Percentiles rank a stretch among this genome's conserved stretches.
phyloP scores from a whole-genome alignment of 2,888 invertebrate genomes.

The Stomorhina lunata region DNA sequence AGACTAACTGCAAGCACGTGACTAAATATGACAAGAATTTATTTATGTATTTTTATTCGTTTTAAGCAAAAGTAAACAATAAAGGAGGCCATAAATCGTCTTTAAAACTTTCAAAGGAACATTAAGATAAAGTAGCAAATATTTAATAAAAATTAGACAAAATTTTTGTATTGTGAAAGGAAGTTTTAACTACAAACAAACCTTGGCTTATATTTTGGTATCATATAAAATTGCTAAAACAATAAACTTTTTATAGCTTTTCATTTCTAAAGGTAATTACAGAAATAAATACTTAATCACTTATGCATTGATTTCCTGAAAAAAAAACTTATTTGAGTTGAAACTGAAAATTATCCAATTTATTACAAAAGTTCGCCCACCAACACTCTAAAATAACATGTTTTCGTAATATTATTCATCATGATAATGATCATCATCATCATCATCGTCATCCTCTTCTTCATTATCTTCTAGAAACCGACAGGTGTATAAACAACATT shows the following conservation, averaged over 20 bases:
- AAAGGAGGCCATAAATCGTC: background rate
- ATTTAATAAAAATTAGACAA: slow-evolving; percentile 11
- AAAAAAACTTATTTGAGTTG: too few relatives aligned
- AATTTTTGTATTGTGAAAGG: slow-evolving; percentile 41
- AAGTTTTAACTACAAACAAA: background rate
- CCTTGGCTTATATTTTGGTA: slow-evolving; percentile 25
- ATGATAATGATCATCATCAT: background rate
- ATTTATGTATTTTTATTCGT: too few relatives aligned
- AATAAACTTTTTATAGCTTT: slow-evolving; percentile 13
- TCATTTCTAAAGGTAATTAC: background rate
- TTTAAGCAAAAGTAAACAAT: background rate
- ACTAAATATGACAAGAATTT: slow-evolving; percentile 50
- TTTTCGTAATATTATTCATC: slow-evolving; percentile 29
- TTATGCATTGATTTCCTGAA: slow-evolving; percentile 29
- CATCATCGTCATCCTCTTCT: background rate
- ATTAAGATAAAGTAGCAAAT: background rate
- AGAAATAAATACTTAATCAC: background rate
- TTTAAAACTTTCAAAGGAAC: background rate
- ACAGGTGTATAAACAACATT: background rate
- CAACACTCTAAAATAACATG: slow-evolving; percentile 19
- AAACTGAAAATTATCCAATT: background rate
- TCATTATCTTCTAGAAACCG: background rate
- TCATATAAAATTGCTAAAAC: background rate
- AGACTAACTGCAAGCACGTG: slow-evolving; percentile 58
- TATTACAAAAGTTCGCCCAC: background rate